Conservation (phyloP, 2,797 vertebrate species). For the Siniperca scherzeri region DNA sequence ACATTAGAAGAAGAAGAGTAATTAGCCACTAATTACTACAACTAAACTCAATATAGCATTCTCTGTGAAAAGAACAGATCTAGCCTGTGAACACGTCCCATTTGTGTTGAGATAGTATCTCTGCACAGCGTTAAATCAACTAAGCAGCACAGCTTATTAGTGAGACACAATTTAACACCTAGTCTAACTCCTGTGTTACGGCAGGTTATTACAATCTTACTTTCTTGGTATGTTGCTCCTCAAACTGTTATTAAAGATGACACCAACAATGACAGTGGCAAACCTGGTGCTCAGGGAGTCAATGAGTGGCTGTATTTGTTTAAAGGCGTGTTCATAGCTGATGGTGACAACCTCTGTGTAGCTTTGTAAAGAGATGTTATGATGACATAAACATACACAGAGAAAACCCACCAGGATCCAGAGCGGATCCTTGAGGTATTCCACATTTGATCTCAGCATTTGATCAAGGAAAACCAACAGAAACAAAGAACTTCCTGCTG, state of each 20-base stretch:
- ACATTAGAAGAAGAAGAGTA: not conserved
- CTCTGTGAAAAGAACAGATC: not conserved
- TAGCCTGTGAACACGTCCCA: not conserved
- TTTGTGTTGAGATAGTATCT: not conserved
- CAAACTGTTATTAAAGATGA: not conserved
- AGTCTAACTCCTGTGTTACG: no score
- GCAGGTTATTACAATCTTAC: no score
- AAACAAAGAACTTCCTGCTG: not conserved
- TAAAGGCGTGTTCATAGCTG: not conserved
- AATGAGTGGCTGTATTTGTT: not conserved
- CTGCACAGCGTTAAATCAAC: not conserved
- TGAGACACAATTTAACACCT: no score
- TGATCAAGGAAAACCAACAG: not conserved
- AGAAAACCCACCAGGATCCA: not conserved
- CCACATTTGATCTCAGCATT: not conserved
- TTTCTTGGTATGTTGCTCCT: not conserved
- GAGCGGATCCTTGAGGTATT: not conserved
- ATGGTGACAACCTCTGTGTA: not conserved
- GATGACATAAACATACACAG: not conserved
- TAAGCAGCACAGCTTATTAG: not conserved
- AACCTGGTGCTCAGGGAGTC: not conserved
- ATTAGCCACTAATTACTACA: not conserved
- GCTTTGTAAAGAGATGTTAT: not conserved
- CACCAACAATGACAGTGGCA: not conserved
- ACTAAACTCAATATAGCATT: not conserved